A percentile compares a stretch with the other conserved stretches of the same genome.
These are phyloP conservation scores for Cryptoprocta ferox DNA, from an alignment of 2,797 vertebrate genomes.

Conservation along the genomic window DNA sequence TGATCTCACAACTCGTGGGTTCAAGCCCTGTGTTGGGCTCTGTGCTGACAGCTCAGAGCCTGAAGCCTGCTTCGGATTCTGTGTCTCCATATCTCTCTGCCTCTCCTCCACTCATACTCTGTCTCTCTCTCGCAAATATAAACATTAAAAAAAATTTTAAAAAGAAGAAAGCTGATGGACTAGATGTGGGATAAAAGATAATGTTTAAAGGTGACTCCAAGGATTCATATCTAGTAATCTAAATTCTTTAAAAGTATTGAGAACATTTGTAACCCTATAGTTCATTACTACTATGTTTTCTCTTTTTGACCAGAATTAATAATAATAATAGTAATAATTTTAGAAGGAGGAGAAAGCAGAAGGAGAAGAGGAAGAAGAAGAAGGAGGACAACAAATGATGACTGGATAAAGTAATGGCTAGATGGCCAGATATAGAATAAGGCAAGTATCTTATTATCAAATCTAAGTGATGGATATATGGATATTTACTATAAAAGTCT, in stretches of 20 bases:
- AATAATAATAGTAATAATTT: background rate
- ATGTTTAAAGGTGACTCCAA: background rate
- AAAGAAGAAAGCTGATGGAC: background rate
- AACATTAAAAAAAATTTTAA: too few relatives aligned
- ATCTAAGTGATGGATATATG: background rate
- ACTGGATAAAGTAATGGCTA: background rate
- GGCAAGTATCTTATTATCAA: background rate
- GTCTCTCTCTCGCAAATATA: too few relatives aligned
- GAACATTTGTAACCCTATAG: background rate
- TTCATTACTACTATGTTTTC: background rate
- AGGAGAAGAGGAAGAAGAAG: background rate
- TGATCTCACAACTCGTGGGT: too few relatives aligned
- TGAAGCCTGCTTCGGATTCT: too few relatives aligned
- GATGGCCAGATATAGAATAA: background rate
- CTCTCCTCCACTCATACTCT: too few relatives aligned
- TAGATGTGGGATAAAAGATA: background rate
- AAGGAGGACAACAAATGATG: background rate
- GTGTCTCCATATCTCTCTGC: too few relatives aligned
- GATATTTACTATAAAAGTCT: background rate
- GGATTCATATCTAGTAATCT: background rate
- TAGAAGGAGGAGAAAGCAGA: background rate
- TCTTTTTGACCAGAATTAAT: background rate
- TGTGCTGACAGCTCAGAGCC: too few relatives aligned
- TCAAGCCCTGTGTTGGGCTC: too few relatives aligned
- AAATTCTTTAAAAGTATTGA: conserved; percentile 8